Evolutionary conservation across 2,113 vertebrate species (phyloP).

Genomic region (Myrmecophaga tridactyla): DNA sequence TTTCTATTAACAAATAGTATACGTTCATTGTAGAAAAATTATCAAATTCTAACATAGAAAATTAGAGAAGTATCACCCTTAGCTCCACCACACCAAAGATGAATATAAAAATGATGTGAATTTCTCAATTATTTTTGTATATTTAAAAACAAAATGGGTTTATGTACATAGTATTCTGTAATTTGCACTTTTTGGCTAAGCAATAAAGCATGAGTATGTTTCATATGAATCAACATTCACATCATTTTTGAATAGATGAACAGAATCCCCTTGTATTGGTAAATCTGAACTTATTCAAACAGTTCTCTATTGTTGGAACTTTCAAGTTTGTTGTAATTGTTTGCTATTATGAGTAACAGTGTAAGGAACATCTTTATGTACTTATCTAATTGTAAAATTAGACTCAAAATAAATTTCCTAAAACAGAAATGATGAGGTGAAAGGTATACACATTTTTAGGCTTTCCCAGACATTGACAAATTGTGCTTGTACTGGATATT

Average conservation of each 20-base stretch:
- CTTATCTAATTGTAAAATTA: not conserved
- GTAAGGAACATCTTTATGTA: too few relatives aligned
- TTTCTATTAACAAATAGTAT: constrained; percentile 3
- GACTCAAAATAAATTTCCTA: constrained; percentile 10
- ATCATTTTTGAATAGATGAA: constrained; percentile 15
- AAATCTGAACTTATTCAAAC: constrained; percentile 24
- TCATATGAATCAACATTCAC: not conserved
- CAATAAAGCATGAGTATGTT: constrained; percentile 43
- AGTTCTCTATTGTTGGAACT: constrained; percentile 15
- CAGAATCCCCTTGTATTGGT: not conserved
- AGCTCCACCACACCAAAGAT: not conserved
- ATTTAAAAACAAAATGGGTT: constrained; percentile 29
- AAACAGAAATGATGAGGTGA: constrained; percentile 2
- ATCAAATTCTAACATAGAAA: constrained; percentile 36
- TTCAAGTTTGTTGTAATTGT: not conserved
- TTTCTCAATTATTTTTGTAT: constrained; percentile 4
- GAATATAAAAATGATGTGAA: not conserved
- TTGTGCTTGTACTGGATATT: not conserved
- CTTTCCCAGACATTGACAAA: not conserved
- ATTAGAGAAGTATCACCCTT: constrained; percentile 8
- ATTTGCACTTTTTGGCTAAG: not conserved
- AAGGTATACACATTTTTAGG: not conserved
- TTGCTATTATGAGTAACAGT: not conserved
- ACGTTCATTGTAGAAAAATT: not conserved
- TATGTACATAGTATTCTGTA: not conserved